Evolutionary conservation across 53 echinoderm and acorn worm genomes (phyloP), one percentile per base, ranked within the genome.

Genomic region (Henricia sp.): DNA sequence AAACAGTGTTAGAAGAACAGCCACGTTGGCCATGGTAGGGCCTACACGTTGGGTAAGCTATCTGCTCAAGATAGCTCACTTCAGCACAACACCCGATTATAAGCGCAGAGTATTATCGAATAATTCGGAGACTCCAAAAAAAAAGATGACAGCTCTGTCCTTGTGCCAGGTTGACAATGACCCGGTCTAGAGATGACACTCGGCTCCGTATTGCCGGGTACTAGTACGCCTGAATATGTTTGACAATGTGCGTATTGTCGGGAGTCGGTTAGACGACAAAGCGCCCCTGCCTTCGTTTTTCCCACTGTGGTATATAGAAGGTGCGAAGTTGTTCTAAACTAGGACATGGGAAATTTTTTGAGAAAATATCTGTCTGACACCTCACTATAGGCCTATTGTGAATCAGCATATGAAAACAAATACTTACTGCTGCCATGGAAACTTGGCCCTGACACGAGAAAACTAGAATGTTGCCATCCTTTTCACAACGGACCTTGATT

Each of bases 351-450:
- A 60, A 60, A 11, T 30, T 13, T 11, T 33, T 12, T 32, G 33
- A 29, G 14, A 60, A 60, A 60, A 60, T 30, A 60, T 13, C 62
- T 12, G n/a, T 33, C 50, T 71, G 50, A 19, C 50, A 50, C 71
- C 71, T 71, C 51, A 30, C n/a, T n/a, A n/a, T 60, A 34, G 6
- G 35, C 35, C 19, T 33, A 25, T 29, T 50, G 71, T 71, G 71
- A 71, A 51, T 71, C 71, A 71, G 50, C 43, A 51, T 34, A 71
- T 4, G 50, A 71, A 51, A 71, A 71, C 71, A 71, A 70, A 50
- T 33, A 48, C 16, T 19, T 19, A 48, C 71, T 33, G 32, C 51
- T 71, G 50, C n/a, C 71, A 50, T 14, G 35, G 50, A 71, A 34
- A 71, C 34, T 35, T 30, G 71, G 29, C 71, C 71, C 50, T 60